A percentile compares a stretch with the other conserved stretches of the same genome.
Evolutionary conservation across 37 sponge, comb jelly and placozoan species (phyloP).

Genomic region (Oopsacas minuta): DNA sequence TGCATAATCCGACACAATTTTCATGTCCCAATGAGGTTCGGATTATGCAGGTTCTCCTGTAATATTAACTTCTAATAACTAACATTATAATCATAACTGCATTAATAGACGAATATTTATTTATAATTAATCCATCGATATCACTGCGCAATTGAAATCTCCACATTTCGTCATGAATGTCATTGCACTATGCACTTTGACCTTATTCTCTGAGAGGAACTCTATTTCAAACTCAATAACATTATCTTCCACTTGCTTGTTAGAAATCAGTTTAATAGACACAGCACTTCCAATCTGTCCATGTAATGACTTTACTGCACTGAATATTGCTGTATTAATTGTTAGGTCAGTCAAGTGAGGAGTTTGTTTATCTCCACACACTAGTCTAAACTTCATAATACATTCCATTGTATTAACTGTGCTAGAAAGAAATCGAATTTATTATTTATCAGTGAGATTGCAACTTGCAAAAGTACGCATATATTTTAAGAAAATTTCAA

Average conservation of each 20-base stretch:
- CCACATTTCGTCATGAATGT: not conserved
- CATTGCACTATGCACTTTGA: constrained; percentile 15
- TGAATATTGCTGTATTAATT: not conserved
- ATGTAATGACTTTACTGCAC: not conserved
- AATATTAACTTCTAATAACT: too few species aligned
- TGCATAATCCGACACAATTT: too few species aligned
- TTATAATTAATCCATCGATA: not conserved
- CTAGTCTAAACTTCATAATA: not conserved
- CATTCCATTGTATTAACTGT: not conserved
- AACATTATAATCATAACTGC: too few species aligned
- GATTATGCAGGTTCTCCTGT: too few species aligned
- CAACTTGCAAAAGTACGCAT: too few species aligned
- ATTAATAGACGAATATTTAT: not conserved
- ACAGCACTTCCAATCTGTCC: not conserved
- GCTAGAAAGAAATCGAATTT: too few species aligned
- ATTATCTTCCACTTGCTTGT: not conserved
- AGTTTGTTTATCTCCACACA: not conserved
- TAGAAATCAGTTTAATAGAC: not conserved
- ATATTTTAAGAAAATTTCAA: too few species aligned
- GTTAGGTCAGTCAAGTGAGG: not conserved
- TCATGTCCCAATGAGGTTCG: too few species aligned
- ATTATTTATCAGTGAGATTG: too few species aligned
- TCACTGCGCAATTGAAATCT: not conserved
- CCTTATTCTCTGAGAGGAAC: not conserved
- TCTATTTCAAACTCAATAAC: not conserved